Conservation (phyloP, 2,113 vertebrate genomes). For the Aspiorhynchus laticeps region DNA sequence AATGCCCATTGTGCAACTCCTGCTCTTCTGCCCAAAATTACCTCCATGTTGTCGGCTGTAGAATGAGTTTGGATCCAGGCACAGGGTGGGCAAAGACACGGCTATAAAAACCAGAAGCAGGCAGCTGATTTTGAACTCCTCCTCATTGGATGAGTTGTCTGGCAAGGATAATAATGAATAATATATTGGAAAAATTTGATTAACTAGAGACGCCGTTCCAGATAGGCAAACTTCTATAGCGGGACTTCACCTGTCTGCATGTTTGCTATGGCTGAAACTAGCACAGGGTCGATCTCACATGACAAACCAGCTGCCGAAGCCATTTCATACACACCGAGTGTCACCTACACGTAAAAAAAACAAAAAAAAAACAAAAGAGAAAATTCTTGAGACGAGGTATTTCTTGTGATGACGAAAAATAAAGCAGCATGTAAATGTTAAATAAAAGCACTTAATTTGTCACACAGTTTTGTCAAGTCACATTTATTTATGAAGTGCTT, state of each 20-base stretch:
- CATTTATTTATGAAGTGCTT: background rate
- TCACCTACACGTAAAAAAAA: conserved; percentile 72
- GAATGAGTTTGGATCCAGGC: conserved; percentile 78
- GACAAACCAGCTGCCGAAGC: conserved; percentile 84
- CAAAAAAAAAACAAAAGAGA: conserved; percentile 31
- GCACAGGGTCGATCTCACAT: conserved; percentile 86
- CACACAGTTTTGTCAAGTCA: background rate
- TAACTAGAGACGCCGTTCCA: background rate
- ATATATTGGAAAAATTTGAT: background rate
- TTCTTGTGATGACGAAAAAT: too few relatives aligned
- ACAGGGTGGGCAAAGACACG: conserved; percentile 84
- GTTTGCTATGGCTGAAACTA: conserved; percentile 80
- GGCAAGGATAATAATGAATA: conserved; percentile 25
- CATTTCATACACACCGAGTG: conserved; percentile 85
- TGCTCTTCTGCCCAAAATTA: conserved; percentile 59
- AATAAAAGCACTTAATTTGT: background rate
- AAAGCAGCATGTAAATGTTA: background rate
- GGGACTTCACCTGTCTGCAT: conserved; percentile 80
- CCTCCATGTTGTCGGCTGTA: conserved; percentile 86
- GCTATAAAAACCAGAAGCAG: conserved; percentile 88
- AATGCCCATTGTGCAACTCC: background rate
- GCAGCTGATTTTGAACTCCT: conserved; percentile 88
- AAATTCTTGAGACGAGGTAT: background rate
- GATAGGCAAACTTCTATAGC: background rate
- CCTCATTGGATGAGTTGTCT: conserved; percentile 84